Evolutionary conservation across 2,113 vertebrate genomes (phyloP), one percentile per base, ranked within the genome.

Genomic region (Dinomys branickii): DNA sequence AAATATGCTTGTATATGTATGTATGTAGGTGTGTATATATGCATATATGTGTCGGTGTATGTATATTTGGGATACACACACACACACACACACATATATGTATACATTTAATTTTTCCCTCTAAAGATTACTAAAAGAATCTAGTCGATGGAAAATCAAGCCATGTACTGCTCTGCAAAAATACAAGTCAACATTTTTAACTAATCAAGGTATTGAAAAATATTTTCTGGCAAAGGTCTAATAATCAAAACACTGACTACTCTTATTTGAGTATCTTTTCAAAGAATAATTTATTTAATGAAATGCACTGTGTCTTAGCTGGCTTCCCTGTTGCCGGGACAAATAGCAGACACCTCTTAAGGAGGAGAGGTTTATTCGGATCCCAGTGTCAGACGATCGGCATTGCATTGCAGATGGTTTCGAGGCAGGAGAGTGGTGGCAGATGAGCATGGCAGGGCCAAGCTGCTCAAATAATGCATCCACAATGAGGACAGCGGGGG

Each of bases 401-500:
- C 10, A n/a, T n/a, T n/a, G n/a, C n/a, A n/a, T n/a, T n/a, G n/a
- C n/a, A n/a, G n/a, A n/a, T 11, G 71, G 22, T 0, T 41, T 44
- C 1, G 13, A 24, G 9, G 38, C 38, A 73, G 38, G 22, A 73
- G 1, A 3, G 22, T 26, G 8, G 10, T 11, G 20, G 38, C 38
- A 44, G n/a, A 12, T 2, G 3, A 41, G 8, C 22, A 11, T 5
- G 38, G 38, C 20, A 19, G 38, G 24, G 22, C n/a, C n/a, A 26
- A 26, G 19, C 8, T 73, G 38, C 38, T 26, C 38, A 26, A 22
- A 20, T 38, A 20, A 4, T 44, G 22, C 9, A 26, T 9, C n/a
- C 17, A 22, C 2, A 3, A 12, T 41, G 69, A n/a, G 8, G 20
- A 41, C n/a, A 41, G 0, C 19, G 22, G 20, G 69, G n/a, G 1